Evolutionary conservation across 2,888 invertebrate genomes (phyloP), one percentile per base, ranked within the genome.

Genomic region (Nipponacmea schrenckii): DNA sequence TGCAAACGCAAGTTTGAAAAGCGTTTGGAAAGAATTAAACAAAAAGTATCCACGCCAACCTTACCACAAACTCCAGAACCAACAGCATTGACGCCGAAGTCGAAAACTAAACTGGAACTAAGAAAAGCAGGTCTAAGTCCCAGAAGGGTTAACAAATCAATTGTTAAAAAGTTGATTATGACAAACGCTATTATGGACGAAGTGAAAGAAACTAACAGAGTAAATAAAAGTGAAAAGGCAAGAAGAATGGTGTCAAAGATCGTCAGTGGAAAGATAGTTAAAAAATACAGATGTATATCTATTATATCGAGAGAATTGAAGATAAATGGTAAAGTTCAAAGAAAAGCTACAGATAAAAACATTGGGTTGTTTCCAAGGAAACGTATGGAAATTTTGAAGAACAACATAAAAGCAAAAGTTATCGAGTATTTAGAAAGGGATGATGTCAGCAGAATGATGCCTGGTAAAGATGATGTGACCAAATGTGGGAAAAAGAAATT

Each of bases 391-490:
- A 26, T 20, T n/a, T n/a, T 50, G 17, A 17, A 68, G 2, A 46
- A 39, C 20, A 44, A 64, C 14, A 39, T 15, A 15, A n/a, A 56
- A 56, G 20, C n/a, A 56, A 56, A 14, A 24, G 70, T 70, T 15
- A 27, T 46, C 26, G n/a, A 20, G 10, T 73, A 64, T 46, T 24
- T 70, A 15, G 67, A 64, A 31, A 64, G 72, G 31, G 72, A 71
- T 67, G 71, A 73, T 31, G 27, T 71, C 31, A 71, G 70, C 31
- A 68, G 70, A 14, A 45, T 26, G n/a, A 68, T 70, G 72, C 75
- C 75, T n/a, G 75, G 71, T 2, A 73, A 71, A 27, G 63, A 63
- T 8, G 66, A 72, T 24, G 44, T 46, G 8, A 65, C 64, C n/a
- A 72, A 72, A 26, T 64, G 48, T 7, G 69, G 62, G 4, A 31